These are phyloP conservation scores for Rousettus leschenaultii DNA, from an alignment of 2,113 vertebrate genomes.

Conservation along the genomic window DNA sequence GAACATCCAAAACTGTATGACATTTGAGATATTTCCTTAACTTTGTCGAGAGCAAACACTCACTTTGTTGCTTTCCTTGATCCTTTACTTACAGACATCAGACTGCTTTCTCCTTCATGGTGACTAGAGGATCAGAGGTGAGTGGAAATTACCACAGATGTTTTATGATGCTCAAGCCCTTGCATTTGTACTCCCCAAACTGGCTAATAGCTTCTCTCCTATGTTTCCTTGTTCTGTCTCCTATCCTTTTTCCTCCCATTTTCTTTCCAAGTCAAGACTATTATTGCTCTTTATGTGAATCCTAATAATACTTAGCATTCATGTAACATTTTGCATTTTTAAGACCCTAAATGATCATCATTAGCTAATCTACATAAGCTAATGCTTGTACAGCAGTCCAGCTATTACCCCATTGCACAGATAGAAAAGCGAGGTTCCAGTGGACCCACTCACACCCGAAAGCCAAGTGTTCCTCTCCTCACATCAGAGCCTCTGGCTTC, in stretches of 20 bases:
- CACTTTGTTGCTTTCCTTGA: conserved; percentile 34
- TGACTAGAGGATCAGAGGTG: conserved; percentile 27
- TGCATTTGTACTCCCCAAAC: not conserved
- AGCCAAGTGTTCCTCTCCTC: not conserved
- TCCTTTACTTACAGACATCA: conserved; percentile 52
- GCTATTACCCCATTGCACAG: conserved; percentile 31
- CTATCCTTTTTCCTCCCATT: conserved; percentile 53
- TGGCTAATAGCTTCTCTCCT: conserved; percentile 60
- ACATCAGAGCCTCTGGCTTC: not conserved
- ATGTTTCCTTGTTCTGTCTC: conserved; percentile 33
- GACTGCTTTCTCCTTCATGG: conserved; percentile 8
- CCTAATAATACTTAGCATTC: conserved; percentile 56
- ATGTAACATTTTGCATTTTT: conserved; percentile 44
- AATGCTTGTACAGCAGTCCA: not conserved
- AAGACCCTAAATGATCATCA: not conserved
- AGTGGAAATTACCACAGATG: not conserved
- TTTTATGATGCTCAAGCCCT: conserved; percentile 49
- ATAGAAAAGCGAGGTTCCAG: not conserved
- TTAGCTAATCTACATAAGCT: not conserved
- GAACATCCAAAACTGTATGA: conserved; percentile 68
- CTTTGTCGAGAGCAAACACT: conserved; percentile 61
- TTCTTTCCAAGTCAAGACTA: conserved; percentile 48
- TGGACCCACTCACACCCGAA: not conserved
- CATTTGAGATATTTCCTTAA: conserved; percentile 72
- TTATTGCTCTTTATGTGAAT: conserved; percentile 51